phyloP scores from a whole-genome alignment of 23 tunicate species.

The Trididemnum miniatum region DNA sequence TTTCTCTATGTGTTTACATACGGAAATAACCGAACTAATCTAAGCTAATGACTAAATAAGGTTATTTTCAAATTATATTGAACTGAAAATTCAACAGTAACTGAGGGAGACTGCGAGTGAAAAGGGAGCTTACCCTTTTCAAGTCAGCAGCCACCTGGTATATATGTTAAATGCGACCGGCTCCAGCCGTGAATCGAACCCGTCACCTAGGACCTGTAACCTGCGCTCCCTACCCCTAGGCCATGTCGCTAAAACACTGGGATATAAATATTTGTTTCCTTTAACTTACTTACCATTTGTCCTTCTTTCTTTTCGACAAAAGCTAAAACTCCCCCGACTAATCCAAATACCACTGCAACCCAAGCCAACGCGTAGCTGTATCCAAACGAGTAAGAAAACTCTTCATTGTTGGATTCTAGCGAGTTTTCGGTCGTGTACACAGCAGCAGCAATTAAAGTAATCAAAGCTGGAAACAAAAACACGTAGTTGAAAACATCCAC shows the following conservation, averaged over 20 bases:
- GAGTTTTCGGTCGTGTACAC: background rate
- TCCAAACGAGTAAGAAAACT: background rate
- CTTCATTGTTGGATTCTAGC: background rate
- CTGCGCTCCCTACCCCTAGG: background rate
- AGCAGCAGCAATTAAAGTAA: background rate
- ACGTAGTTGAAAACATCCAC: too few relatives aligned
- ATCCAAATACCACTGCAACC: background rate
- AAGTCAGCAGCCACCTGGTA: too few relatives aligned
- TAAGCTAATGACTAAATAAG: too few relatives aligned
- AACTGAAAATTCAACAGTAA: too few relatives aligned
- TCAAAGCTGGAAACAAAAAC: background rate
- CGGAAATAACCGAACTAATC: too few relatives aligned
- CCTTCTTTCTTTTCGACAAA: background rate
- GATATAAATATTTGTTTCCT: background rate
- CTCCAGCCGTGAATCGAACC: too few relatives aligned
- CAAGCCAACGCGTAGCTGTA: slow-evolving; percentile 21
- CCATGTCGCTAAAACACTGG: background rate
- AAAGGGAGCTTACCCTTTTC: too few relatives aligned
- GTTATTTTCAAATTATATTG: too few relatives aligned
- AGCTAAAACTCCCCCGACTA: background rate
- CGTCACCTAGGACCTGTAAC: too few relatives aligned
- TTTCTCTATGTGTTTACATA: too few relatives aligned
- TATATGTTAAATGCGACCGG: too few relatives aligned
- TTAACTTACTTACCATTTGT: background rate
- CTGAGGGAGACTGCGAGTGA: too few relatives aligned